A percentile compares a stretch with the other conserved stretches of the same genome.
phyloP scores from a whole-genome alignment of 2,888 invertebrate genomes.

The Nephrocerus scutellatus region DNA sequence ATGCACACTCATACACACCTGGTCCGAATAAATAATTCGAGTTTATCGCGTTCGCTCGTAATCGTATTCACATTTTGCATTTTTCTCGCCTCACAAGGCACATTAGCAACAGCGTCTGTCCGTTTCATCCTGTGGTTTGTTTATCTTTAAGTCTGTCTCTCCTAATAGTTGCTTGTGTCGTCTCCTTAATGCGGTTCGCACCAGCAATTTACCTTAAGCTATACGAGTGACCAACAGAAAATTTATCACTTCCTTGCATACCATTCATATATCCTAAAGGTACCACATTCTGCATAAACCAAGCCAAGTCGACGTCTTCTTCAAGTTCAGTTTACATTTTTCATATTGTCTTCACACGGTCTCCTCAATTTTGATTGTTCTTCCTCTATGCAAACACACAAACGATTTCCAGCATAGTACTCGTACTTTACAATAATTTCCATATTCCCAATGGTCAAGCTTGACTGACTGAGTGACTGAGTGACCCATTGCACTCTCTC shows the following conservation, averaged over 20 bases:
- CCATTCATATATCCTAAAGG: conserved; percentile 19
- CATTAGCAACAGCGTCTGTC: conserved; percentile 4
- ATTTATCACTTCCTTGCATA: conserved; percentile 22
- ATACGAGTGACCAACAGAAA: conserved; percentile 17
- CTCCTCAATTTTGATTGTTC: no score
- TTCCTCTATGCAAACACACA: no score
- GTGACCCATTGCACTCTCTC: no score
- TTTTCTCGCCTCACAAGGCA: conserved; percentile 1
- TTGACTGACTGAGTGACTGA: no score
- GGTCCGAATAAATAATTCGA: conserved; percentile 23
- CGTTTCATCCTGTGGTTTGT: conserved; percentile 9
- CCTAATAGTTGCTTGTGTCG: conserved; percentile 20
- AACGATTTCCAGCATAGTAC: no score
- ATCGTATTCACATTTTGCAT: conserved; percentile 6
- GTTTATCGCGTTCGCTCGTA: conserved; percentile 12
- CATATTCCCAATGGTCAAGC: no score
- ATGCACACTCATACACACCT: conserved; percentile 17
- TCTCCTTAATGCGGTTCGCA: no score
- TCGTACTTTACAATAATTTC: no score
- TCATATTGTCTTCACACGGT: no score
- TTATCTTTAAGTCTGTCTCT: conserved; percentile 17
- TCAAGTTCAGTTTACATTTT: no score
- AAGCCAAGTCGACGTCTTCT: no score
- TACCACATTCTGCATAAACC: no score
- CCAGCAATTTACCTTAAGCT: conserved; percentile 8